Base-by-base conservation (phyloP, 1,140 invertebrate genomes). In the Glomeris maerens region DNA sequence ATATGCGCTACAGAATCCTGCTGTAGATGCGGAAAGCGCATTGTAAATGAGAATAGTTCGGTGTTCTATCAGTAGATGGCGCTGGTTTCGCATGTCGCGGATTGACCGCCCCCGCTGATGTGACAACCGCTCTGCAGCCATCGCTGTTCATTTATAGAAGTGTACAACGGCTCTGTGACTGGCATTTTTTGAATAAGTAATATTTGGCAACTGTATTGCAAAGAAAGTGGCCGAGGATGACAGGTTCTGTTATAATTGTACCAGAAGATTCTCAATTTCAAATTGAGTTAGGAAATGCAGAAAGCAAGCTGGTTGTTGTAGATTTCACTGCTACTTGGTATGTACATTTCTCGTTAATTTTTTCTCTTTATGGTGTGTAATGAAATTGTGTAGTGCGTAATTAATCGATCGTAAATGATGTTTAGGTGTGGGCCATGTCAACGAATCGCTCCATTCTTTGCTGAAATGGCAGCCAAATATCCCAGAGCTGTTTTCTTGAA, bases 391-490 rank as follows among this genome's bases (percentile, higher is more conserved):
- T 5, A 42, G n/a, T 49, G 27, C 27, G 27, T 1, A 17, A 20
- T 23, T 21, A 26, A n/a, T 31, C 27, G 29, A 2, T 42, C 3
- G 17, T 40, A 59, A 23, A 26, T 22, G 17, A 26, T 52, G 47
- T 57, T 63, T 52, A 91, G 87, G 87, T 93, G 92, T 71, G 87
- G 85, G n/a, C 92, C 92, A 0, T 97, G 93, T 64, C 82, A 84
- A 60, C 75, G 78, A 60, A 94, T 98, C 59, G 86, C 86, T 20
- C 94, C 94, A 22, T 66, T 86, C 23, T 95, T 91, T 68, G 82
- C 90, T 52, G 77, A 87, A 59, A 64, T 95, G 36, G 81, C 90
- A 10, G 70, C 69, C 2, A 87, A 85, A 66, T 96, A 92, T 68
- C 75, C 84, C 1, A 78, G 81, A 59, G 90, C 88, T 5, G 73